Percentiles rank a stretch among this genome's conserved stretches.
Evolutionary conservation across 1,140 invertebrate species (phyloP).

Genomic region (Leucophenga varia): DNA sequence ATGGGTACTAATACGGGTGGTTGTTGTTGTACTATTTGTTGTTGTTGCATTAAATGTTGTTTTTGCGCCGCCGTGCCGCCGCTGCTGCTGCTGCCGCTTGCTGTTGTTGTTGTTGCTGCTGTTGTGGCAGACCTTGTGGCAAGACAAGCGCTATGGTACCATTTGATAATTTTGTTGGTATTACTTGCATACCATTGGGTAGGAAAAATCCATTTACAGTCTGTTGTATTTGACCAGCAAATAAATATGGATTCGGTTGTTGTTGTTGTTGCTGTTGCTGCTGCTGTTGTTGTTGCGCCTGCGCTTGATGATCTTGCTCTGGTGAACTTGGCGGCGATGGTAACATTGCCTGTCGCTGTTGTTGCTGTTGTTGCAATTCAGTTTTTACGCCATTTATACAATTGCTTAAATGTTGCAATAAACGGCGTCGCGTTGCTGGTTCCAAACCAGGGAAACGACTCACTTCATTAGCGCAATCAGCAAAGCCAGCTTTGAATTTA

Average conservation of each 20-base stretch:
- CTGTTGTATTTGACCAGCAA: conserved; percentile 59
- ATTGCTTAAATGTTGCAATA: conserved; percentile 71
- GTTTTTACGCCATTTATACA: conserved; percentile 63
- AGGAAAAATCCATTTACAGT: conserved; percentile 62
- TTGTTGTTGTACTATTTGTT: conserved; percentile 55
- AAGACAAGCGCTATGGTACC: conserved; percentile 79
- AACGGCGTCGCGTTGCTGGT: conserved; percentile 67
- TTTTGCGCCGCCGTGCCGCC: conserved; percentile 49
- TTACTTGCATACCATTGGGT: conserved; percentile 72
- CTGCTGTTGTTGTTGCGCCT: conserved; percentile 38
- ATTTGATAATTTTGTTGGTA: conserved; percentile 76
- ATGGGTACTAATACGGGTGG: conserved; percentile 70
- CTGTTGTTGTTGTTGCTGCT: conserved; percentile 63
- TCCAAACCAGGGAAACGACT: conserved; percentile 74
- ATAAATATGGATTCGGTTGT: conserved; percentile 53
- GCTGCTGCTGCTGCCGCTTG: conserved; percentile 61
- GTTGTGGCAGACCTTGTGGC: conserved; percentile 59
- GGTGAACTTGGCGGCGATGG: conserved; percentile 56
- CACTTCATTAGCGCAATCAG: conserved; percentile 84
- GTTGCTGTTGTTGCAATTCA: conserved; percentile 54
- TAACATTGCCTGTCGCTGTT: conserved; percentile 47
- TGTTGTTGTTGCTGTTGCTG: conserved; percentile 56
- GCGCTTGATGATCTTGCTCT: conserved; percentile 54
- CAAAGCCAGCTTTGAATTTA: conserved; percentile 86
- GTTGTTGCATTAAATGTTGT: conserved; percentile 58